Evolutionary conservation across 2,888 invertebrate genomes (phyloP).

Genomic region (Phania funesta): DNA sequence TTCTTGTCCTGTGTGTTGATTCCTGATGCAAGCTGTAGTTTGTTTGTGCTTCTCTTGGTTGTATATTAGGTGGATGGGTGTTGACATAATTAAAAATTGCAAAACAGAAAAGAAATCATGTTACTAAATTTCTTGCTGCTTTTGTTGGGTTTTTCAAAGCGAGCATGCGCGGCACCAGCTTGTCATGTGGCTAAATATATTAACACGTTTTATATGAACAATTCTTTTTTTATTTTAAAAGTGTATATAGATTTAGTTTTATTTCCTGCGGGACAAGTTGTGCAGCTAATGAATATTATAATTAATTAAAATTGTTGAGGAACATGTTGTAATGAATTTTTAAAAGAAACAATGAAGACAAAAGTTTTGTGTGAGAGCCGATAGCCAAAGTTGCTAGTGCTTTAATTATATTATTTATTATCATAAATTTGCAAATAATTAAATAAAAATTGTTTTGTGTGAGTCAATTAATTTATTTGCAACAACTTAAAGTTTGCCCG

Average conservation of each 20-base stretch:
- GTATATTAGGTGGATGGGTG: constrained; percentile 52
- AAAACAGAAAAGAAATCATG: constrained; percentile 62
- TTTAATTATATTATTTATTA: too few species aligned
- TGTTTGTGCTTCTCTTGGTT: constrained; percentile 9
- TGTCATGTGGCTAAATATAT: constrained; percentile 16
- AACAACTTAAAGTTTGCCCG: too few species aligned
- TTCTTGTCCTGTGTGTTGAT: constrained; percentile 12
- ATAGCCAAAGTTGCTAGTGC: too few species aligned
- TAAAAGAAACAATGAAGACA: too few species aligned
- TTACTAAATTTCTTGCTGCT: constrained; percentile 18
- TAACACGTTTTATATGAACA: constrained; percentile 37
- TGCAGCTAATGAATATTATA: too few species aligned
- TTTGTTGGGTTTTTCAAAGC: neutral
- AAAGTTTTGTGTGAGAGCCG: too few species aligned
- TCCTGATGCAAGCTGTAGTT: constrained; percentile 32
- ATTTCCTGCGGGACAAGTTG: too few species aligned
- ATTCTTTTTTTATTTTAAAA: constrained; percentile 39
- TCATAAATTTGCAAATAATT: too few species aligned
- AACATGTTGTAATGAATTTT: too few species aligned
- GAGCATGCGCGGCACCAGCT: neutral
- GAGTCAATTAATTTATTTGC: too few species aligned
- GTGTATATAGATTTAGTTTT: constrained; percentile 23
- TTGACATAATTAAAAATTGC: constrained; percentile 65
- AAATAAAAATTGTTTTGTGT: too few species aligned
- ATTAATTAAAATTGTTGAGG: too few species aligned